Percentiles rank a stretch among this genome's conserved stretches.
Conservation (phyloP, 2,113 vertebrate genomes). For the Isichthys henryi region DNA sequence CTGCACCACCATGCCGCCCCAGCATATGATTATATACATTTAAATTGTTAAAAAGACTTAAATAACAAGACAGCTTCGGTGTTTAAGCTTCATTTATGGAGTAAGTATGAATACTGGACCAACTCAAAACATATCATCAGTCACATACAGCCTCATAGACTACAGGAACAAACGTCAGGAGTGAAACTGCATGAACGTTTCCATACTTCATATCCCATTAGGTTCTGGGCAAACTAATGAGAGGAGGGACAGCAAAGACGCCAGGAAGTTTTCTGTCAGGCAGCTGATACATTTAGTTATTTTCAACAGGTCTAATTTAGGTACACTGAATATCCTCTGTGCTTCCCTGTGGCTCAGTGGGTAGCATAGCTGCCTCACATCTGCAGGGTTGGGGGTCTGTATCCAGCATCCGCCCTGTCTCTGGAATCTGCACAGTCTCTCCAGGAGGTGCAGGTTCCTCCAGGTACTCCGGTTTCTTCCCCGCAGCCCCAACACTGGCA, state of each 20-base stretch:
- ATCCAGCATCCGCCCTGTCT: neutral
- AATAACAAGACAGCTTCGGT: neutral
- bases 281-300: neutral
- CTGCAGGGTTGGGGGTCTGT: neutral
- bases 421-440: neutral
- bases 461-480: neutral
- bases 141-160: neutral
- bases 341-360: neutral
- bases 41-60: neutral
- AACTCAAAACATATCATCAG: neutral
- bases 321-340: neutral
- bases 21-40: neutral
- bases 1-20: too few relatives aligned
- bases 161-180: neutral
- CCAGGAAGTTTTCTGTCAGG: neutral
- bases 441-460: neutral
- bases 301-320: slow-evolving; percentile 6
- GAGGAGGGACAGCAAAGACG: neutral
- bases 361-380: neutral
- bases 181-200: neutral
- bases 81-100: neutral
- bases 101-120: neutral
- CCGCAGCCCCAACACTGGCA: neutral
- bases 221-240: neutral
- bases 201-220: neutral